Evolutionary conservation across 1,140 invertebrate species (phyloP), one percentile per base, ranked within the genome.

Genomic region (Drosophila murphyi): DNA sequence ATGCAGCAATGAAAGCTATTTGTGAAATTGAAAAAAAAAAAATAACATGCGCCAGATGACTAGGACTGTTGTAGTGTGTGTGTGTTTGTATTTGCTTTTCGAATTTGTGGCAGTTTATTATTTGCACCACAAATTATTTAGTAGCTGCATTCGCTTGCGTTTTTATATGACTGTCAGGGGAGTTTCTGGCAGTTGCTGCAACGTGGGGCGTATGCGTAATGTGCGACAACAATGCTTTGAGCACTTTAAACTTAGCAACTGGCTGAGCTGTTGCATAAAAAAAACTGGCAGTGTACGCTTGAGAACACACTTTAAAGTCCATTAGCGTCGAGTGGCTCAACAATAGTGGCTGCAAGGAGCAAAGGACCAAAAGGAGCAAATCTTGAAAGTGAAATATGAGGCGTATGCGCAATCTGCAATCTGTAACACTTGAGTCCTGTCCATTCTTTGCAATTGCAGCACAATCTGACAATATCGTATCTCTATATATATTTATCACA

Each of bases 251-350:
- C 68, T 82, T 62, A 61, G 45, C 50, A 73, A 68, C 54, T 76
- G 60, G 65, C 55, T 43, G 41, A 47, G 29, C 56, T 50, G 4
- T 37, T 37, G 35, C 35, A 34, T 34, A 34, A 34, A 43, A 59
- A 64, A 72, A 48, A 72, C 62, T 72, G 80, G 68, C 76, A 81
- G 45, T 75, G 69, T 74, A 78, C 72, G 78, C 80, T 78, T 65
- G 74, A 89, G 69, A 85, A 89, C 78, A 89, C 80, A 85, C 85
- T 89, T 89, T 89, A 89, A 89, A 89, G 85, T 89, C 85, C 85
- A 89, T 89, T 89, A 89, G 85, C 72, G 83, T 74, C 78, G 62
- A 87, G 85, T 89, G 69, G 74, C 74, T 72, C 48, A 70, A 76
- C 52, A 75, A 60, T 59, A 47, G 39, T 63, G 56, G 10, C 51